Evolutionary conservation across 2,797 vertebrate species (phyloP), one percentile per base, ranked within the genome.

Genomic region (Erethizon dorsatum): DNA sequence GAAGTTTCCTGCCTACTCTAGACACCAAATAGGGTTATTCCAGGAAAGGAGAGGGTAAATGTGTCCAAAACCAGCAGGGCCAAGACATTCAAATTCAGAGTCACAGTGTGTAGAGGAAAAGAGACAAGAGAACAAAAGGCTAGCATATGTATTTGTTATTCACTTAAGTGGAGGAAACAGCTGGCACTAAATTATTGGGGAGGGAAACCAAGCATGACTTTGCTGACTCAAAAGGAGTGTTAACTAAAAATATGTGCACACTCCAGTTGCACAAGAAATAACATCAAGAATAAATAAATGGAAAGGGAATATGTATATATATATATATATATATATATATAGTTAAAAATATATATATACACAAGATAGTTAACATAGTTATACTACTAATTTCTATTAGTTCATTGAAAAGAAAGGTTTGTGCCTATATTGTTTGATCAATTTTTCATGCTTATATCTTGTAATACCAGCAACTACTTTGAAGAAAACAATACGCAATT

Each of bases 161-260:
- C 26, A 82, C 45, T 37, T 47, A 83, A 71, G 14, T 71, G 15
- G 63, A 91, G 12, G 28, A 90, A 90, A 61, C 37, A 73, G 11
- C 22, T 88, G 28, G 3, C 24, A 22, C 28, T 92, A 45, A 82
- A 4, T n/a, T 47, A 77, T 17, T 54, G 47, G 91, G 14, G 9
- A 94, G 7, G 26, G 41, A 3, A 94, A 41, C 5, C 33, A 61
- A 82, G 61, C 28, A 37, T 63, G 24, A 75, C 61, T 90, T 84
- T 65, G 77, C 67, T 80, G 52, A 83, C 37, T 83, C 90, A 50
- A 37, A 47, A 90, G 15, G 2, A 11, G 77, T 71, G 59, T 82
- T 57, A 95, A 75, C 52, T 77, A 82, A 84, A 93, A 50, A 75
- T 75, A 92, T 57, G 3, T 75, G 47, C 79, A 78, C 14, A 33